phyloP scores from a whole-genome alignment of 2,888 invertebrate genomes.

The Eristalis intricaria region DNA sequence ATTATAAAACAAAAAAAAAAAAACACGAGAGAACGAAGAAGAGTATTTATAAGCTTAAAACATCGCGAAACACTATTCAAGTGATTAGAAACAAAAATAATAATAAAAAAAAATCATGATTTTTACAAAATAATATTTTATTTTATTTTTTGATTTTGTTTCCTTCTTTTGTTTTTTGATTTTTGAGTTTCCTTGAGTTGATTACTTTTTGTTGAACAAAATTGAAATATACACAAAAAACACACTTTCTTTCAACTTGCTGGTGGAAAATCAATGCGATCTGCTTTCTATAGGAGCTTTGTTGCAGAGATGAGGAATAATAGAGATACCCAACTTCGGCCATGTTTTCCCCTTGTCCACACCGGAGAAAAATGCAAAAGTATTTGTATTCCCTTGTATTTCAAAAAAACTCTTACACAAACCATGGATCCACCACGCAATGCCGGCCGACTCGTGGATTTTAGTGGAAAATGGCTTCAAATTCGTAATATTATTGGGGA shows the following conservation, averaged over 20 bases:
- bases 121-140: slow-evolving; percentile 53
- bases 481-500: too few relatives aligned
- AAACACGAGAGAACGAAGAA: neutral
- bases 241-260: neutral
- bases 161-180: neutral
- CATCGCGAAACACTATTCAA: slow-evolving; percentile 54
- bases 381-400: too few relatives aligned
- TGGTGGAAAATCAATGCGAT: too few relatives aligned
- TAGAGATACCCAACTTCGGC: too few relatives aligned
- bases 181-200: slow-evolving; percentile 13
- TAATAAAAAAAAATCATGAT: slow-evolving; percentile 48
- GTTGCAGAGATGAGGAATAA: too few relatives aligned
- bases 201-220: slow-evolving; percentile 35
- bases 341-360: too few relatives aligned
- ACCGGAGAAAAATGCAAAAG: too few relatives aligned
- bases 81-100: slow-evolving; percentile 49
- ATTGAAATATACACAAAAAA: slow-evolving; percentile 13
- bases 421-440: too few relatives aligned
- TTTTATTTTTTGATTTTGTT: slow-evolving; percentile 29
- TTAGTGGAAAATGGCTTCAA: too few relatives aligned
- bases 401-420: too few relatives aligned
- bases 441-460: too few relatives aligned
- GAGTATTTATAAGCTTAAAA: slow-evolving; percentile 10
- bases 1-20: slow-evolving; percentile 7
- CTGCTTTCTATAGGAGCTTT: too few relatives aligned